Evolutionary conservation across 2,113 vertebrate species (phyloP), one percentile per base, ranked within the genome.

Genomic region (Castor canadensis): DNA sequence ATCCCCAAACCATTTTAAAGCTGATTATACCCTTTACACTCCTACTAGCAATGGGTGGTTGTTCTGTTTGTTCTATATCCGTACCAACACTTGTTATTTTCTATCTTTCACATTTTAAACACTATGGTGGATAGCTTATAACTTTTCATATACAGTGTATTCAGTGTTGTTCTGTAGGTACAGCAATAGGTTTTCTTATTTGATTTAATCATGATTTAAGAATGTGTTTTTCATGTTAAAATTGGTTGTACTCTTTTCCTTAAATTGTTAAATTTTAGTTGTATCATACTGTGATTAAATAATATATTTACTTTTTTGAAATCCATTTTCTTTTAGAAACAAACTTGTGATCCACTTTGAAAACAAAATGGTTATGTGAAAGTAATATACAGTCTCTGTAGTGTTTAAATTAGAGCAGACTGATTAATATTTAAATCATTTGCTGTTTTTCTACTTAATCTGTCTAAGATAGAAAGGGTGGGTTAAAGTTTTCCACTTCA

Each of bases 401-500:
- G 9, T 67, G 9, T 95, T 97, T 80, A 72, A 75, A 40, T 84
- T 67, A 82, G 9, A 75, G 72, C 43, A 84, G 28, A 20, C 49
- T 89, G 58, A 56, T 92, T 94, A 75, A 69, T 91, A 85, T 97
- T 94, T 84, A 80, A 75, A 56, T 69, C 35, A 64, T 91, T 94
- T 87, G 40, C 72, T 89, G 28, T 91, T 75, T 88, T 89, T 72
- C 47, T 83, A 73, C 5, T 96, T 89, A 87, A 92, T 75, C 69
- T 79, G 7, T 71, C 43, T 83, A 92, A 49, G 43, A 83, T 72
- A 93, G 40, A 87, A 92, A 91, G 19, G 30, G 28, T 12, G 1
- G 80, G 85, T 89, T 87, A 87, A 82, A 89, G 62, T 86, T 94
- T 96, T 94, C 87, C n/a, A 87, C 45, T 83, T 96, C 87, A 73